Conservation (phyloP, 2,888 invertebrate species). For the Polyommatus icarus region DNA sequence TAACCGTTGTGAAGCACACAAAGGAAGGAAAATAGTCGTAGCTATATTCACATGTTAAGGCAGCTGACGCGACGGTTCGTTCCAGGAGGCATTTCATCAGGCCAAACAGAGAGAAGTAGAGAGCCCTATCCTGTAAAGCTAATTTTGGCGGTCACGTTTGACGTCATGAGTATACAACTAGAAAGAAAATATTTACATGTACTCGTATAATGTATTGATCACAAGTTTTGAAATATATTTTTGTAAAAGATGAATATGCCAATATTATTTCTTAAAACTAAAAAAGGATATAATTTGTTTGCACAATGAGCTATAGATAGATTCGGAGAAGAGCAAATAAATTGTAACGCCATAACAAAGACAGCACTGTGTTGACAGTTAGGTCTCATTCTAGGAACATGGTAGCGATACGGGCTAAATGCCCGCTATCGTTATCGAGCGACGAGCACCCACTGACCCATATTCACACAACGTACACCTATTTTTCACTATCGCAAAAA, state of each 20-base stretch:
- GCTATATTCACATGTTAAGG: background rate
- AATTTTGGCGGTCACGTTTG: no score
- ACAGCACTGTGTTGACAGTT: constrained; percentile 53
- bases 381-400: constrained; percentile 60
- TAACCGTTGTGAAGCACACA: background rate
- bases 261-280: background rate
- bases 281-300: background rate
- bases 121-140: no score
- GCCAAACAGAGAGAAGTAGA: no score
- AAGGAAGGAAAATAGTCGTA: background rate
- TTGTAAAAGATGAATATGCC: background rate
- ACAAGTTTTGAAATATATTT: background rate
- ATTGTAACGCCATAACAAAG: constrained; percentile 46
- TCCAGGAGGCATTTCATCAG: no score
- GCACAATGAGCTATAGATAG: constrained; percentile 17
- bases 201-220: background rate
- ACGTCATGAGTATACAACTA: no score
- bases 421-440: constrained; percentile 42
- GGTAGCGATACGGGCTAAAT: constrained; percentile 38
- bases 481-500: constrained; percentile 26
- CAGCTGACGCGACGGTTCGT: no score
- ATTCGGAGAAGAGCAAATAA: constrained; percentile 27
- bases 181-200: no score
- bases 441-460: constrained; percentile 45
- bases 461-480: constrained; percentile 32